Percentiles rank a stretch among this genome's conserved stretches.
phyloP scores from a whole-genome alignment of 2,888 invertebrate species.

The Apeira syringaria region DNA sequence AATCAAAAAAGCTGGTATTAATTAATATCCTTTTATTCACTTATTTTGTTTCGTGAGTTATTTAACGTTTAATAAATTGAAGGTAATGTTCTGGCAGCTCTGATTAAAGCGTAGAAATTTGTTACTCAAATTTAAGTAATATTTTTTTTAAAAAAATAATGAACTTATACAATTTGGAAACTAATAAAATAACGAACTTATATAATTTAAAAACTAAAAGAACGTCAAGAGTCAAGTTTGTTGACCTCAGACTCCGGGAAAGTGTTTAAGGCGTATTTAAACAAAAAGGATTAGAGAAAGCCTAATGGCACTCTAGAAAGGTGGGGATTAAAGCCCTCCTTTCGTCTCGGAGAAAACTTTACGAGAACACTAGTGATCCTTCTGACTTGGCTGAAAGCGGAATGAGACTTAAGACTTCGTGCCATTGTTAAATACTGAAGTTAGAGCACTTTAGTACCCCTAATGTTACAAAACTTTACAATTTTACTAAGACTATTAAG shows the following conservation, averaged over 20 bases:
- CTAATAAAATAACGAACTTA: too few relatives aligned
- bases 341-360: constrained; percentile 15
- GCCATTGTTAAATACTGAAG: too few relatives aligned
- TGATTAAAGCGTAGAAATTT: too few relatives aligned
- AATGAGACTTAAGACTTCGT: constrained; percentile 11
- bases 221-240: not conserved
- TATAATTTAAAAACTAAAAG: not conserved
- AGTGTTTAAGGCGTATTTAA: constrained; percentile 22
- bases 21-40: too few relatives aligned
- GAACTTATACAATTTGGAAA: not conserved
- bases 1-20: too few relatives aligned
- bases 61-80: too few relatives aligned
- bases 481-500: too few relatives aligned
- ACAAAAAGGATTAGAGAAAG: constrained; percentile 28
- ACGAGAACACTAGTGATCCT: constrained; percentile 15
- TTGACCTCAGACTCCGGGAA: constrained; percentile 6
- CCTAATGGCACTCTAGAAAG: constrained; percentile 26
- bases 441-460: too few relatives aligned
- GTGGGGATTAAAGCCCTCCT: constrained; percentile 21
- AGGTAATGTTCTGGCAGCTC: not conserved
- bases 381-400: constrained; percentile 2
- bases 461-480: too few relatives aligned
- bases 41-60: too few relatives aligned
- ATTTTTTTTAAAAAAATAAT: too few relatives aligned
- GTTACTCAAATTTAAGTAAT: too few relatives aligned